A percentile compares a stretch with the other conserved stretches of the same genome.
These are phyloP conservation scores for Pristis pectinata DNA, from an alignment of 2,797 vertebrate genomes.

Conservation along the genomic window DNA sequence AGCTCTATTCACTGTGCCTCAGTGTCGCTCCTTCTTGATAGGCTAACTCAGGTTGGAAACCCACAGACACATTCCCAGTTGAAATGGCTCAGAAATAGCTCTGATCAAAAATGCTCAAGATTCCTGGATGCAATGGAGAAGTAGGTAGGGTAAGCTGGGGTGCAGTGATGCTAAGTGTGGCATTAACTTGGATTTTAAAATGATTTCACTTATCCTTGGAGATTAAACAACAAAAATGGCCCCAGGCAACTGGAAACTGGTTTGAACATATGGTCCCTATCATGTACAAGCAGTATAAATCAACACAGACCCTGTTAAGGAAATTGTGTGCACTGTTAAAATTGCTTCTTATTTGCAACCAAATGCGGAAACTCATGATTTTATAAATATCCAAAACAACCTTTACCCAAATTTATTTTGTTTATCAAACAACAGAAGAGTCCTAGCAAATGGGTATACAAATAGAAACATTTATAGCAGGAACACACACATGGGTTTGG, in stretches of 20 bases:
- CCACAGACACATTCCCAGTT: neutral
- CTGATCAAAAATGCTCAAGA: neutral
- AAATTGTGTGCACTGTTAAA: neutral
- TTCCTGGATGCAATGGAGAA: neutral
- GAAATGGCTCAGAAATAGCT: neutral
- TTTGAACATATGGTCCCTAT: neutral
- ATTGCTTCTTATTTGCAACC: neutral
- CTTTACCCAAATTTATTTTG: neutral
- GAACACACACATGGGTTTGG: neutral
- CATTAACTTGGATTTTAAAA: neutral
- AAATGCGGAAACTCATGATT: neutral
- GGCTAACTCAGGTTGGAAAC: neutral
- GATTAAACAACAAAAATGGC: slow-evolving; percentile 1
- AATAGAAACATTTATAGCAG: neutral
- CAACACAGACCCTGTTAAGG: neutral
- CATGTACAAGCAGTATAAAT: neutral
- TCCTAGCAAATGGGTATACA: neutral
- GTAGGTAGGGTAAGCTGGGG: too few species aligned
- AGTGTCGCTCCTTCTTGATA: neutral
- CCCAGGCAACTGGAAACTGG: neutral
- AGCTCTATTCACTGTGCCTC: too few species aligned
- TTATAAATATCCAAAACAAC: neutral
- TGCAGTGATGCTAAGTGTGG: too few species aligned
- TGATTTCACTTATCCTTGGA: neutral
- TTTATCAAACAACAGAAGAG: neutral